phyloP scores from a whole-genome alignment of 2,888 invertebrate species.

The Erebia palarica region DNA sequence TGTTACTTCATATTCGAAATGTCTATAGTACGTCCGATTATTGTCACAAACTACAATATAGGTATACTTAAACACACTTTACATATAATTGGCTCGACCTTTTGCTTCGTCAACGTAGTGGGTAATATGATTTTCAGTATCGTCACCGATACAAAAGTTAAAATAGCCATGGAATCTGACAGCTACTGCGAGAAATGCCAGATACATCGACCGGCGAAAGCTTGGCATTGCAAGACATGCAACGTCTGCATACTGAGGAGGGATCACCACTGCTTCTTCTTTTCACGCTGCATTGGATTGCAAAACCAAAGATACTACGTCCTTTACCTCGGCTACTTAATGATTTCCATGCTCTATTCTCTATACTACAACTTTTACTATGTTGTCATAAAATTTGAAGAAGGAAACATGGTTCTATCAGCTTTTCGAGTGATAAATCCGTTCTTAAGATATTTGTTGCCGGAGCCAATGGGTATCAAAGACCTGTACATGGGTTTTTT shows the following conservation, averaged over 20 bases:
- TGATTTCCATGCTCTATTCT: conserved; percentile 85
- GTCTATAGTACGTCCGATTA: conserved; percentile 52
- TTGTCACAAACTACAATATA: conserved; percentile 48
- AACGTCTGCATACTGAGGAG: conserved; percentile 89
- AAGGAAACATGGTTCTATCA: conserved; percentile 47
- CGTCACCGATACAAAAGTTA: conserved; percentile 52
- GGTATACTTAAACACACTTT: conserved; percentile 47
- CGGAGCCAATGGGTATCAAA: conserved; percentile 46
- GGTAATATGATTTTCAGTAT: conserved; percentile 63
- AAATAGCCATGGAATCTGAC: conserved; percentile 37
- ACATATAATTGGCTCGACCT: conserved; percentile 51
- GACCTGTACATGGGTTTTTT: conserved; percentile 56
- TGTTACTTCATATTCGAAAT: conserved; percentile 59
- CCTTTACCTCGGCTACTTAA: conserved; percentile 86
- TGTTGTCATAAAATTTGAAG: conserved; percentile 68
- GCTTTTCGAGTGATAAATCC: conserved; percentile 54
- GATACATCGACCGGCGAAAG: conserved; percentile 85
- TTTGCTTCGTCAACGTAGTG: conserved; percentile 58
- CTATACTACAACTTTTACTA: conserved; percentile 85
- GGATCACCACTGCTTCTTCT: conserved; percentile 93
- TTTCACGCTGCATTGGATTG: conserved; percentile 91
- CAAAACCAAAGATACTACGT: conserved; percentile 91
- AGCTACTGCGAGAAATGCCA: conserved; percentile 89
- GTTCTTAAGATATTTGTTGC: conserved; percentile 46
- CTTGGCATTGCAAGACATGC: conserved; percentile 93